These are phyloP conservation scores for Acanthoscelides obtectus DNA, from an alignment of 2,888 invertebrate species.

Conservation along the genomic window DNA sequence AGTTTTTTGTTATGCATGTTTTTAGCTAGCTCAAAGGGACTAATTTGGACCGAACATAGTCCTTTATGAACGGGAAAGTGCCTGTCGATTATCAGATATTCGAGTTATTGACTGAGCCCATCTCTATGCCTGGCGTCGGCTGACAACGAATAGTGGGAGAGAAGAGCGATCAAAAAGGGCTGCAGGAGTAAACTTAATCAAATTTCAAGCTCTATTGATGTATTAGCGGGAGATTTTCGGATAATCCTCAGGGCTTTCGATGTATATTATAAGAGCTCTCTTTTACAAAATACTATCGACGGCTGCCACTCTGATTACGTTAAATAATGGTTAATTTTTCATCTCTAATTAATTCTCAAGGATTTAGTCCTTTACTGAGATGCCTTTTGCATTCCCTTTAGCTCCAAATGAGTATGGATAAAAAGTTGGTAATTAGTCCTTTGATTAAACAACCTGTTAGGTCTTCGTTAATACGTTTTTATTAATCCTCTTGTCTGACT, in stretches of 20 bases:
- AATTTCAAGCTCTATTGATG: constrained; percentile 47
- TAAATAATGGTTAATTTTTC: constrained; percentile 19
- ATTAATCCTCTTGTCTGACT: too few relatives aligned
- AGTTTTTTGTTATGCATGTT: too few relatives aligned
- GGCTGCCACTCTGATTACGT: constrained; percentile 16
- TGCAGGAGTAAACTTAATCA: constrained; percentile 44
- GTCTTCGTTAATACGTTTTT: neutral
- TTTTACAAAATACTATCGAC: constrained; percentile 20
- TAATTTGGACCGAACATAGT: too few relatives aligned
- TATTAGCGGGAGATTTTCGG: constrained; percentile 45
- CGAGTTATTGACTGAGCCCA: neutral
- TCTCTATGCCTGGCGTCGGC: neutral
- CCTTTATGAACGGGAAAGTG: too few relatives aligned
- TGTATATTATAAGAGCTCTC: constrained; percentile 27
- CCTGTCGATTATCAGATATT: too few relatives aligned
- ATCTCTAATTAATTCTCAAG: constrained; percentile 20
- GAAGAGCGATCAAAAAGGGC: constrained; percentile 16
- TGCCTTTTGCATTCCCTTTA: neutral
- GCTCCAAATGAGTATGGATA: neutral
- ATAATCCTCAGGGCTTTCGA: constrained; percentile 38
- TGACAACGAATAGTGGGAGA: constrained; percentile 8
- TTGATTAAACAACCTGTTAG: neutral
- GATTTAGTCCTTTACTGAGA: neutral
- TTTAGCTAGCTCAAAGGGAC: too few relatives aligned
- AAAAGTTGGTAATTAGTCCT: neutral